Evolutionary conservation across 2,888 invertebrate genomes (phyloP).

Genomic region (Entomobrya proxima): DNA sequence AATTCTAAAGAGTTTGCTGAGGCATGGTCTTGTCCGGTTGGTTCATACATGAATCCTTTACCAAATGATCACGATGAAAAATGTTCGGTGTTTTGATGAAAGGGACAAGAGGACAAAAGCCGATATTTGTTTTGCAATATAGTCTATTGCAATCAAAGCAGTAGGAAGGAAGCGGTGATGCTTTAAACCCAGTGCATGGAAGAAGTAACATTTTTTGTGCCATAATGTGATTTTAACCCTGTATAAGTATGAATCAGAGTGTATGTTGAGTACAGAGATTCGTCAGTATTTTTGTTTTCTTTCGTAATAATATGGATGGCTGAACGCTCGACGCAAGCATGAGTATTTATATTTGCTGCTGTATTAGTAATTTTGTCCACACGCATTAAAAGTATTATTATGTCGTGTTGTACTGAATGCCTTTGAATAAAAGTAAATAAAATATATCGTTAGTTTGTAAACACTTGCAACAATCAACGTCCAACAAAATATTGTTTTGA

Average conservation of each 20-base stretch:
- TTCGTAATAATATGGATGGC: neutral
- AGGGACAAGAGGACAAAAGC: neutral
- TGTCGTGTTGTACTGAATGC: too few relatives aligned
- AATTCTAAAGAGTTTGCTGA: conserved; percentile 73
- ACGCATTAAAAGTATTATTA: neutral
- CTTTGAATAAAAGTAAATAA: too few relatives aligned
- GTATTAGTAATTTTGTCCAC: too few relatives aligned
- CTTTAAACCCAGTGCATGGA: neutral
- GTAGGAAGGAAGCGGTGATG: too few relatives aligned
- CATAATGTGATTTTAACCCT: conserved; percentile 56
- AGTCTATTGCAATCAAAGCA: too few relatives aligned
- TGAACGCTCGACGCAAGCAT: neutral
- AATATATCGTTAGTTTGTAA: too few relatives aligned
- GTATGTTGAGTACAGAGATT: neutral
- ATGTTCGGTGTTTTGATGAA: conserved; percentile 50
- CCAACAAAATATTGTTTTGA: too few relatives aligned
- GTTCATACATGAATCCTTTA: conserved; percentile 68
- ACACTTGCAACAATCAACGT: too few relatives aligned
- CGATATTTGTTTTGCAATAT: conserved; percentile 1
- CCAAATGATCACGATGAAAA: conserved; percentile 42
- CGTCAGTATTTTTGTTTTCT: conserved; percentile 26
- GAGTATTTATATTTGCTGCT: neutral
- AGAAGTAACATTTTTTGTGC: conserved; percentile 43
- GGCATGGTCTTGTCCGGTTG: conserved; percentile 70
- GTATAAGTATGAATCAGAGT: neutral